Conservation (phyloP, 2,113 vertebrate genomes). For the Sapayoa aenigma region DNA sequence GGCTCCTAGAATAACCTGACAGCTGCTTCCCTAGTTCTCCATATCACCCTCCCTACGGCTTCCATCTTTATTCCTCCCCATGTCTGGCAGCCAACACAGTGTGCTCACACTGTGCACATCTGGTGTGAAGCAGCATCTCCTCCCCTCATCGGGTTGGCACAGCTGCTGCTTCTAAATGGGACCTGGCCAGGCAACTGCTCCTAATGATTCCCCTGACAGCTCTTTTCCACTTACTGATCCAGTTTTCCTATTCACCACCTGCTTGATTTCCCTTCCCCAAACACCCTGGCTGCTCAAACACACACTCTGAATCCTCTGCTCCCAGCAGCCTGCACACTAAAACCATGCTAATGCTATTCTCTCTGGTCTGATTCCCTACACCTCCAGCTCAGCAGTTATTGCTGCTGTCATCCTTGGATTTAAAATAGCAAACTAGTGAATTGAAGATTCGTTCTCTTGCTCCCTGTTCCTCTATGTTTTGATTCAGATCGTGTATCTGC, state of each 20-base stretch:
- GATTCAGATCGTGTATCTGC: background rate
- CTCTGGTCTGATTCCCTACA: background rate
- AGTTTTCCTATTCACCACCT: constrained; percentile 46
- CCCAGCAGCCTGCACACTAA: background rate
- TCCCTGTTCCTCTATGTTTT: background rate
- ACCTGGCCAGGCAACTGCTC: constrained; percentile 32
- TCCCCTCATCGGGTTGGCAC: constrained; percentile 5
- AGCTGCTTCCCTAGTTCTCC: background rate
- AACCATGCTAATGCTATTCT: background rate
- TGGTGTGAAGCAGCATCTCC: background rate
- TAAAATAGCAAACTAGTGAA: background rate
- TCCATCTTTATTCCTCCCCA: background rate
- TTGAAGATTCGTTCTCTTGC: background rate
- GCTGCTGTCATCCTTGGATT: background rate
- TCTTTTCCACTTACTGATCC: constrained; percentile 33
- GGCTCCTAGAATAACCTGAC: background rate
- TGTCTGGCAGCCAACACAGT: background rate
- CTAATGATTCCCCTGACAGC: constrained; percentile 41
- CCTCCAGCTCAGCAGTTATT: background rate
- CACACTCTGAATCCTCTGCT: background rate
- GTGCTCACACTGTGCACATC: constrained; percentile 11
- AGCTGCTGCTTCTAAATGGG: constrained; percentile 42
- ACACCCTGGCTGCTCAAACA: background rate
- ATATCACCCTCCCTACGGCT: background rate
- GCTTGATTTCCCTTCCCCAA: constrained; percentile 40